Evolutionary conservation across 2,113 vertebrate species (phyloP).

Genomic region (Hoplias malabaricus): DNA sequence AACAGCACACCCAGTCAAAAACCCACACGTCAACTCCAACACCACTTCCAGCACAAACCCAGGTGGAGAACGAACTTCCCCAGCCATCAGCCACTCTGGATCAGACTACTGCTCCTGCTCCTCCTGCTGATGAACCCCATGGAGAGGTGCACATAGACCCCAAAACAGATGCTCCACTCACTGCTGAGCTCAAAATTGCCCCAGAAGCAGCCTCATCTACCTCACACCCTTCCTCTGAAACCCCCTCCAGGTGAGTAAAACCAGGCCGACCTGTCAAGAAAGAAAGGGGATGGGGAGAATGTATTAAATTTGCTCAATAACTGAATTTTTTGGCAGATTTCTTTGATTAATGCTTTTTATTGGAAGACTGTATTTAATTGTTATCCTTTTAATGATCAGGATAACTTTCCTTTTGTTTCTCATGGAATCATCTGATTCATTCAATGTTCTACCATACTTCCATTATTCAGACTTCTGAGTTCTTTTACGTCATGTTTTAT

Average conservation of each 20-base stretch:
- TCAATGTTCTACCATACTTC: not conserved
- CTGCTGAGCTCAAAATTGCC: slow-evolving; percentile 51
- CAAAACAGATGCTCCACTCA: slow-evolving; percentile 15
- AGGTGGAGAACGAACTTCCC: slow-evolving; percentile 57
- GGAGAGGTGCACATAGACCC: slow-evolving; percentile 32
- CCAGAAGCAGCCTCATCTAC: slow-evolving; percentile 82
- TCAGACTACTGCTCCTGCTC: slow-evolving; percentile 59
- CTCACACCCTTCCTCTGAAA: slow-evolving; percentile 80
- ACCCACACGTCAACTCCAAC: slow-evolving; percentile 38
- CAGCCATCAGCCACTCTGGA: slow-evolving; percentile 54
- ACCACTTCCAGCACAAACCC: slow-evolving; percentile 39
- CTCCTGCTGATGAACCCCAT: slow-evolving; percentile 59
- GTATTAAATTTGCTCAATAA: not conserved
- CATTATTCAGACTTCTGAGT: not conserved
- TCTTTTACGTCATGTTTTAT: not conserved
- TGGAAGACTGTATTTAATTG: not conserved
- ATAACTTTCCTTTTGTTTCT: too few relatives aligned
- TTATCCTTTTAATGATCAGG: too few relatives aligned
- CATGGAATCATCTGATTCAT: not conserved
- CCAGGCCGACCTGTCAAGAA: not conserved
- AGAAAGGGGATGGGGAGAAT: not conserved
- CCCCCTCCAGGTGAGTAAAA: slow-evolving; percentile 77
- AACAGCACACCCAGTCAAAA: slow-evolving; percentile 37
- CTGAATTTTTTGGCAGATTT: not conserved
- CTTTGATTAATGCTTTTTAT: not conserved